These are phyloP conservation scores for Trochalopteron elliotii DNA, from an alignment of 2,113 vertebrate genomes.

Conservation along the genomic window DNA sequence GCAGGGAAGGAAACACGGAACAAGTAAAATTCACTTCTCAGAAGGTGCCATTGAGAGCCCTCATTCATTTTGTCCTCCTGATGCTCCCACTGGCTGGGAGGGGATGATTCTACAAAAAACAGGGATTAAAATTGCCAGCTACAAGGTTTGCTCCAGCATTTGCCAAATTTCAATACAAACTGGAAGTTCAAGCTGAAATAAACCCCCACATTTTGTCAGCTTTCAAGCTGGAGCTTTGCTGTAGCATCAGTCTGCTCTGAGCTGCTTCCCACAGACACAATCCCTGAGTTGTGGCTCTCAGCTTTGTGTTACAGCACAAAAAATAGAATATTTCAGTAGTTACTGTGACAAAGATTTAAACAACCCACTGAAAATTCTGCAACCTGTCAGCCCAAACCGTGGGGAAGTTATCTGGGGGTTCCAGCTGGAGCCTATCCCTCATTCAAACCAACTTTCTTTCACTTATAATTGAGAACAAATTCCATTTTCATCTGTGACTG, in stretches of 20 bases:
- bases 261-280: not conserved
- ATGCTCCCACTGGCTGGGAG: not conserved
- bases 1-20: fast-evolving
- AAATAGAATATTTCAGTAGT: not conserved
- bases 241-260: not conserved
- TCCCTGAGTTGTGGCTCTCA: not conserved
- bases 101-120: not conserved
- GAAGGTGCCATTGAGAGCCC: fast-evolving
- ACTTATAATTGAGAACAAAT: not conserved
- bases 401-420: not conserved
- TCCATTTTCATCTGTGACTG: slow-evolving; percentile 12
- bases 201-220: not conserved
- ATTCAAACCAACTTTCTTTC: not conserved
- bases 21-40: not conserved
- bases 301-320: not conserved
- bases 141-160: not conserved
- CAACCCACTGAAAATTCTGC: not conserved
- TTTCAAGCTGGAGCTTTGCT: not conserved
- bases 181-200: not conserved
- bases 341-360: not conserved
- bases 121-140: not conserved
- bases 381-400: not conserved
- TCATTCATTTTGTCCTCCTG: not conserved
- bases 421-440: not conserved
- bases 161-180: not conserved